Evolutionary conservation across 1,140 invertebrate genomes (phyloP), one percentile per base, ranked within the genome.

Genomic region (Polypedilum pembai): DNA sequence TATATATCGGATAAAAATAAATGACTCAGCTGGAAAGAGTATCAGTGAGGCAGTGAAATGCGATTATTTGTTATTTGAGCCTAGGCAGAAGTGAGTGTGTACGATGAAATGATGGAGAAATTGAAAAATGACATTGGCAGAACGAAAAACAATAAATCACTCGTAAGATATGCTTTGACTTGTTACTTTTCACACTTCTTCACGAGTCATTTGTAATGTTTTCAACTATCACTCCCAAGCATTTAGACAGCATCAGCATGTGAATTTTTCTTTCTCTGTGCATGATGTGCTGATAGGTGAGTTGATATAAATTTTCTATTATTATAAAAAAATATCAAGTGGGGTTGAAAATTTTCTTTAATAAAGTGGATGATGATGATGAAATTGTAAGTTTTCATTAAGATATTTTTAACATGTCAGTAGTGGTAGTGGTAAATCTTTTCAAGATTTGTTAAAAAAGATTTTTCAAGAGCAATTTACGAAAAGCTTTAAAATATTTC

Each of bases 21-120:
- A 69, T 69, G 65, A 69, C 65, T 69, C 65, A 69, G 65, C 65
- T 69, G 65, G 65, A 69, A 69, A 69, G 17, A 69, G 18, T 69
- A 18, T 69, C 65, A 69, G 10, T n/a, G n/a, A 33, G 24, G 24
- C 24, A 33, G 65, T 18, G 18, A 69, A 69, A 69, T 20, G 20
- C 17, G 65, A 69, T 21, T 69, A 69, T 69, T 69, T 69, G 65
- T 69, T 69, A 69, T 69, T 18, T n/a, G 17, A 20, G 20, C 3
- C 15, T 5, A 69, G 20, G 65, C n/a, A 21, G 5, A 69, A 69
- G 20, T 10, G 65, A 69, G 5, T 18, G n/a, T 69, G 17, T 56
- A 8, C 10, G n/a, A 17, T 12, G 45, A 56, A 15, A 17, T 15
- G 45, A 56, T 12, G 65, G 20, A 20, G 20, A 69, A 10, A 18